Base-by-base conservation (phyloP, 2,888 invertebrate species). In the Eilema depressum region DNA sequence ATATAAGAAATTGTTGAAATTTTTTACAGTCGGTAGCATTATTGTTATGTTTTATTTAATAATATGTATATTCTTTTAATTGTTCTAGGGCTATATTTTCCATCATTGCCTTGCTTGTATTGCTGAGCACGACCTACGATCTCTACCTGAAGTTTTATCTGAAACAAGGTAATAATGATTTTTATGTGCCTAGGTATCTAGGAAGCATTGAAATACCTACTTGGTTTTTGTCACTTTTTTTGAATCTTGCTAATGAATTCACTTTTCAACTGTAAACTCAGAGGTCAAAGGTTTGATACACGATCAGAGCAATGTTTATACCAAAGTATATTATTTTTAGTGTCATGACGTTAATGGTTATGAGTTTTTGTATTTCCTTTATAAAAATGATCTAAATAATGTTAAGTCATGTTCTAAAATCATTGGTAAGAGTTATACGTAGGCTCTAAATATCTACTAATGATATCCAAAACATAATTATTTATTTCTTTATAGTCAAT, bases 81-180 rank as follows among this genome's bases (percentile, higher is more conserved):
- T 25, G 14, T 88, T 87, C 70, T 85, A 92, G 92, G n/a, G 81
- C 41, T 0, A 70, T 92, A n/a, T 88, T 92, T 57, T 85, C 86
- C 3, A 11, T 88, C 0, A 81, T 92, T 20, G 88, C 77, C 4
- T 63, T 85, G 8, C 30, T 90, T 0, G 70, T 85, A 0, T 66
- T 88, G 3, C 0, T 84, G 3, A 90, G 91, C 69, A 91, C 92
- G 3, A 61, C 79, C 1, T 92, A 90, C 33, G 92, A 92, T 68
- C 70, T 91, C 14, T 83, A 79, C 33, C 83, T 85, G 56, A 69
- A 69, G 4, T 88, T 90, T 33, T 68, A 81, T 3, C 70, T 85
- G 0, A 86, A 87, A 71, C 73, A 67, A 80, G 84, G 91, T 92
- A 69, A 85, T 84, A 59, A 63, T n/a, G 23, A 8, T 53, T 14